phyloP scores from a whole-genome alignment of 2,888 invertebrate species.

The Nowickia ferox region DNA sequence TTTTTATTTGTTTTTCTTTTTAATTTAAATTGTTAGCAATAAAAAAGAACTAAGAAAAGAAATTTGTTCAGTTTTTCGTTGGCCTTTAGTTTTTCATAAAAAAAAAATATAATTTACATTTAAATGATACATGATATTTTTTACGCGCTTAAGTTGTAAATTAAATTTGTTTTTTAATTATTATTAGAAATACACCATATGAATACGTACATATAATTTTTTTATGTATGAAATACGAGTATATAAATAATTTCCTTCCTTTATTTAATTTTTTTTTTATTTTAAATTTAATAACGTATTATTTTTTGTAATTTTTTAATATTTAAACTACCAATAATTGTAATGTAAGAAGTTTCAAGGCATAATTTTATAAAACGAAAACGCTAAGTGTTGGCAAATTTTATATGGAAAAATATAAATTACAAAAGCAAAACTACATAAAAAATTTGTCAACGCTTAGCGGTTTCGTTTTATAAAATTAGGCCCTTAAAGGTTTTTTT shows the following conservation, averaged over 20 bases:
- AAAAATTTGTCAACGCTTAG: no score
- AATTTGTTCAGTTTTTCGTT: conserved; percentile 34
- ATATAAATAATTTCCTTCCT: conserved; percentile 48
- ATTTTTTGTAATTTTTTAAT: conserved; percentile 14
- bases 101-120: neutral
- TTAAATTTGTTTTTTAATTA: conserved; percentile 59
- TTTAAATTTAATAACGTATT: conserved; percentile 31
- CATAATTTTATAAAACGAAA: no score
- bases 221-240: conserved; percentile 53
- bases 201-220: conserved; percentile 9
- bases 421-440: no score
- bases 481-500: conserved; percentile 4
- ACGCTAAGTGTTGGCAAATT: no score
- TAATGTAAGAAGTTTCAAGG: conserved; percentile 39
- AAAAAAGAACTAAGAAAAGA: neutral
- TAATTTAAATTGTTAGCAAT: conserved; percentile 35
- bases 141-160: conserved; percentile 71
- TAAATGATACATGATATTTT: conserved; percentile 70
- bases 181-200: conserved; percentile 1
- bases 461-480: neutral
- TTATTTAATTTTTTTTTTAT: conserved; percentile 6
- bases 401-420: no score
- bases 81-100: conserved; percentile 32
- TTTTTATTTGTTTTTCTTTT: conserved; percentile 47
- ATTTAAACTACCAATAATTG: conserved; percentile 2